Evolutionary conservation across 2,888 invertebrate genomes (phyloP).

Genomic region (Nasonovia ribisnigri): DNA sequence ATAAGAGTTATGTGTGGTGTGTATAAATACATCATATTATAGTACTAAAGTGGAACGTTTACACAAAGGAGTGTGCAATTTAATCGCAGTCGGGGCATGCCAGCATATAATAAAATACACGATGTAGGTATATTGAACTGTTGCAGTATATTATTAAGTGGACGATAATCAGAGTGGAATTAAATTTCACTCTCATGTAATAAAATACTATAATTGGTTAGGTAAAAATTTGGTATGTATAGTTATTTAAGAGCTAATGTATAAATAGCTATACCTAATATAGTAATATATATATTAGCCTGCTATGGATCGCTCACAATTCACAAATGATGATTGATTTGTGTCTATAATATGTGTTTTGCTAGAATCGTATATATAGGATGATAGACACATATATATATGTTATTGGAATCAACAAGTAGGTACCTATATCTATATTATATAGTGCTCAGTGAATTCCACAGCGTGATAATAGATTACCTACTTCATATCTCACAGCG

Average conservation of each 20-base stretch:
- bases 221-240: neutral
- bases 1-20: neutral
- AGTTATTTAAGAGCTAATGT: neutral
- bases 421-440: neutral
- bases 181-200: neutral
- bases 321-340: neutral
- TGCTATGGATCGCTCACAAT: neutral
- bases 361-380: neutral
- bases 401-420: neutral
- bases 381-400: no score
- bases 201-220: neutral
- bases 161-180: neutral
- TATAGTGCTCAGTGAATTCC: neutral
- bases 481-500: neutral
- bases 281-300: neutral
- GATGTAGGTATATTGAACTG: neutral
- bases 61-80: conserved; percentile 25
- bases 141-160: neutral
- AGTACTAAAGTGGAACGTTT: neutral
- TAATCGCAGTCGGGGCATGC: neutral
- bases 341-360: neutral
- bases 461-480: neutral
- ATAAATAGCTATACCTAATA: neutral
- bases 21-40: neutral
- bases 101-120: neutral